These are phyloP conservation scores for Aradophagus sp. DNA, from an alignment of 1,140 invertebrate genomes.

Conservation along the genomic window DNA sequence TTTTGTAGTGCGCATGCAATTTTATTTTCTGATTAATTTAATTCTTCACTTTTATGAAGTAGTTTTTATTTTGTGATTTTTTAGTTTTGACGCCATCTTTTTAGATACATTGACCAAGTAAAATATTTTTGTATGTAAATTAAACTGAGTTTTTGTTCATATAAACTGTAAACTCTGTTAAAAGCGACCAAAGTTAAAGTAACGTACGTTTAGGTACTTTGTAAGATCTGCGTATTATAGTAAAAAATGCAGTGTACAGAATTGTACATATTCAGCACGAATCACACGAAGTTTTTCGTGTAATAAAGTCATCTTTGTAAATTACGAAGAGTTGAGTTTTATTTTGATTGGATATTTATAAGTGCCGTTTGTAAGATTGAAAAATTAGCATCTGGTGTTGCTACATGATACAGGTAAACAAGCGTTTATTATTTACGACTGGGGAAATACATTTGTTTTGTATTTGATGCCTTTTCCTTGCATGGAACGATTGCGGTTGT, in stretches of 20 bases:
- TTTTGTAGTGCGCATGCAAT: constrained; percentile 7
- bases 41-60: constrained; percentile 2
- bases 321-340: constrained; percentile 33
- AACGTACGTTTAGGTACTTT: too few species aligned
- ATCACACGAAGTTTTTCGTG: constrained; percentile 27
- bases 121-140: neutral
- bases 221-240: constrained; percentile 15
- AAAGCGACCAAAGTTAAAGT: constrained; percentile 8
- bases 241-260: constrained; percentile 11
- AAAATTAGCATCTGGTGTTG: constrained; percentile 62
- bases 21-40: constrained; percentile 6
- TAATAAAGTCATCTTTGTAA: constrained; percentile 37
- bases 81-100: neutral
- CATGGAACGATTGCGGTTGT: constrained; percentile 2
- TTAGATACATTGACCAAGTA: neutral
- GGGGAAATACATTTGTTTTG: constrained; percentile 37
- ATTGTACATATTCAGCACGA: constrained; percentile 44
- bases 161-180: neutral
- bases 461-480: constrained; percentile 14
- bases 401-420: constrained; percentile 65
- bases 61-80: neutral
- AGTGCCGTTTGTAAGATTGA: constrained; percentile 47
- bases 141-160: neutral
- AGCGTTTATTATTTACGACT: constrained; percentile 28
- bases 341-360: constrained; percentile 22